Conservation (phyloP, 2,888 invertebrate species). For the Onchidella celtica region DNA sequence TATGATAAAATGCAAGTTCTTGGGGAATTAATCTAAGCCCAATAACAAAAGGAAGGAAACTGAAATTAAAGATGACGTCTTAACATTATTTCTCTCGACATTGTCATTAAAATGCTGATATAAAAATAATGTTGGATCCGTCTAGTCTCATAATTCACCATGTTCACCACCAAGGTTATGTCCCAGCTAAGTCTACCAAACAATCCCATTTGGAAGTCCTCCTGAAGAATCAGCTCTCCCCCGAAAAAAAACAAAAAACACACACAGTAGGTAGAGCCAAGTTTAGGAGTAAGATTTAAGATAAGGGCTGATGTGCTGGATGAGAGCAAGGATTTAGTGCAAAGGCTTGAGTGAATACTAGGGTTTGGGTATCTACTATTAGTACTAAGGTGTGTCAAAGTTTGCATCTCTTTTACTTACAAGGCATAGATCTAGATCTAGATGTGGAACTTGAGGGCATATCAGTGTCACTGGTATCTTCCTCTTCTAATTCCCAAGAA, state of each 20-base stretch:
- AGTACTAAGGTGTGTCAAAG: background rate
- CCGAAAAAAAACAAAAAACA: too few relatives aligned
- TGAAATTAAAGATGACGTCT: background rate
- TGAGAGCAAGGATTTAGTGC: background rate
- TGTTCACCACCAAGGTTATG: too few relatives aligned
- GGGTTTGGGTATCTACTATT: background rate
- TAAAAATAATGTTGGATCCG: background rate
- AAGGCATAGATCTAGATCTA: background rate
- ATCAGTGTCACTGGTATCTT: background rate
- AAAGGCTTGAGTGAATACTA: background rate
- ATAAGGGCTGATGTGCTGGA: background rate
- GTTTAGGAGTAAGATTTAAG: background rate
- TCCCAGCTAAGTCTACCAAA: too few relatives aligned
- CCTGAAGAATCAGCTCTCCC: background rate
- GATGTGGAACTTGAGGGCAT: background rate
- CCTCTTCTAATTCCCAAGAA: background rate
- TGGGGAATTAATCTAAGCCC: background rate
- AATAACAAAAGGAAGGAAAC: background rate
- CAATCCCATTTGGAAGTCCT: too few relatives aligned
- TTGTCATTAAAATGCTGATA: background rate
- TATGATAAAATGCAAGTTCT: background rate
- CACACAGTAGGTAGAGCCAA: background rate
- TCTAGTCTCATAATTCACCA: background rate
- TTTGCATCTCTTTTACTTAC: background rate
- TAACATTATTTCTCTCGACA: background rate